Conservation (phyloP, 2,797 vertebrate species). For the Hyperoplus lanceolatus region DNA sequence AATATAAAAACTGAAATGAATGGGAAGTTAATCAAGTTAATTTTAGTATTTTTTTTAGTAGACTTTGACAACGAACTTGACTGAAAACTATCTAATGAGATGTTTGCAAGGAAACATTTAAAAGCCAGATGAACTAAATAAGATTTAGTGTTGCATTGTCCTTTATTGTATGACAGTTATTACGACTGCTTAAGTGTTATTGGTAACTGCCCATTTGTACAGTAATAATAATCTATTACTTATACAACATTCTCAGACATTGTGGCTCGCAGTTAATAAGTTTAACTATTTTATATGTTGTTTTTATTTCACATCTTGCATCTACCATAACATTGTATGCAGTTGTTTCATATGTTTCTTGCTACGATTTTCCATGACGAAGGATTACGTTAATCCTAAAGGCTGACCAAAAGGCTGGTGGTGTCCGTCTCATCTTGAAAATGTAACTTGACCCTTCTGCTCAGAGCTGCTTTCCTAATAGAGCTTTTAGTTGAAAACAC, state of each 20-base stretch:
- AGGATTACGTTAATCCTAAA: conserved; percentile 25
- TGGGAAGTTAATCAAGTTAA: too few species aligned
- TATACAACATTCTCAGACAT: background rate
- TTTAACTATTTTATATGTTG: background rate
- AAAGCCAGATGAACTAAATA: background rate
- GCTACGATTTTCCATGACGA: conserved; percentile 13
- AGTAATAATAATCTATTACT: background rate
- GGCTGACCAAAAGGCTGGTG: conserved; percentile 15
- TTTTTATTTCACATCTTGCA: background rate
- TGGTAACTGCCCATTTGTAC: background rate
- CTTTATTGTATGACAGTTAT: background rate
- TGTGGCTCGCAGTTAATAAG: background rate
- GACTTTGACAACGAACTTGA: too few species aligned
- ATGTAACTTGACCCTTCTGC: conserved; percentile 37
- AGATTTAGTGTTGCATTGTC: background rate
- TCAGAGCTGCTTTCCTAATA: conserved; percentile 40
- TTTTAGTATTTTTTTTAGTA: too few species aligned
- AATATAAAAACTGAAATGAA: too few species aligned
- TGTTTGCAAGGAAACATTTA: background rate
- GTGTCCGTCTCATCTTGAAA: conserved; percentile 25
- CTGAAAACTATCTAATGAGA: background rate
- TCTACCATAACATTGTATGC: background rate
- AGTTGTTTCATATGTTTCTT: conserved; percentile 38
- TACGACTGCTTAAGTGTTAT: background rate
- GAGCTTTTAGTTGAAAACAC: conserved; percentile 50